Evolutionary conservation across 2,888 invertebrate genomes (phyloP).

Genomic region (Oscheius onirici): DNA sequence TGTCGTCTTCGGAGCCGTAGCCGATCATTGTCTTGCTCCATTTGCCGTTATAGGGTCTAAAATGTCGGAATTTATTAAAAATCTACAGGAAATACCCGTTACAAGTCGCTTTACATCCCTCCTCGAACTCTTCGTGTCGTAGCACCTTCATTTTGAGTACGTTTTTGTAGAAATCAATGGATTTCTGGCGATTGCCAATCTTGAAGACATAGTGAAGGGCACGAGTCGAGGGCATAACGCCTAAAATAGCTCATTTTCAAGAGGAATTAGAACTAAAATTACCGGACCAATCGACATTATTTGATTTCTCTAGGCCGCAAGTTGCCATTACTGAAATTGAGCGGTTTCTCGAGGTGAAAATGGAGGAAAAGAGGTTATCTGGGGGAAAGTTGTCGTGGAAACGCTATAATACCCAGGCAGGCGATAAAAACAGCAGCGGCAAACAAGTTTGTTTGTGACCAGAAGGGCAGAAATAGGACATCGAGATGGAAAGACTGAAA

Average conservation of each 20-base stretch:
- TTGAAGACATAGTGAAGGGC: slow-evolving; percentile 96
- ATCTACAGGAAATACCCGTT: slow-evolving; percentile 82
- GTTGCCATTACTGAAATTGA: slow-evolving; percentile 18
- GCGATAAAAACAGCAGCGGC: neutral
- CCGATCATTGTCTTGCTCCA: slow-evolving; percentile 99
- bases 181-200: slow-evolving; percentile 86
- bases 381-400: neutral
- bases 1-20: slow-evolving; percentile 90
- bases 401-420: neutral
- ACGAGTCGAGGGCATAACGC: slow-evolving; percentile 73
- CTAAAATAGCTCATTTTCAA: neutral
- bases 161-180: slow-evolving; percentile 87
- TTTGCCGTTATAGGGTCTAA: slow-evolving; percentile 92
- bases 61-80: slow-evolving; percentile 5
- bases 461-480: neutral
- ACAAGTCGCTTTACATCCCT: slow-evolving; percentile 95
- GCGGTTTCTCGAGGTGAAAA: neutral
- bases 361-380: neutral
- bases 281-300: neutral
- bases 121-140: slow-evolving; percentile 94
- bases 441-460: neutral
- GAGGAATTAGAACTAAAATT: neutral
- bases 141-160: slow-evolving; percentile 91
- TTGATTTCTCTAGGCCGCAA: neutral
- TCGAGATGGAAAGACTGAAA: neutral